Evolutionary conservation across 2,888 invertebrate species (phyloP), one percentile per base, ranked within the genome.

Genomic region (Oscheius sp.): DNA sequence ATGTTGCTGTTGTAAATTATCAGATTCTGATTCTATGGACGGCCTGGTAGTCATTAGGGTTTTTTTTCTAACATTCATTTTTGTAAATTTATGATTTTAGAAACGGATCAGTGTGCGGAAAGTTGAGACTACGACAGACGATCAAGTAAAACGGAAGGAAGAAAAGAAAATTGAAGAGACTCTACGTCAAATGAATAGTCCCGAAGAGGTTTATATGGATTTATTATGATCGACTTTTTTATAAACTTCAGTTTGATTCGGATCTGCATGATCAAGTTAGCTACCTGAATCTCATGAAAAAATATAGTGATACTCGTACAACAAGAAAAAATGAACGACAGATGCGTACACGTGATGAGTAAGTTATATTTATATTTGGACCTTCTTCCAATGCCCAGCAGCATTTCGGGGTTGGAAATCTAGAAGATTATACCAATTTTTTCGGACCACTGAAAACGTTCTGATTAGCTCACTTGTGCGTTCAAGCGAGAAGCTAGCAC

Each of bases 201-300:
- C 74, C 16, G 68, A 63, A 7, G 70, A 74, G 63, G 74, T 74
- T 27, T 6, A n/a, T 25, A 21, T 49, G 1, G 5, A 6, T 41
- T 1, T 23, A 23, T 45, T 23, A 13, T n/a, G 12, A 52, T 43
- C 1, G n/a, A 43, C 21, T 41, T 7, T 49, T 35, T n/a, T n/a
- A n/a, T 16, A 41, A 16, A 35, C 21, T 81, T 80, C 73, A 80
- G 82, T 76, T 82, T 25, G 84, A 84, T 74, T 77, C 80, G 9
- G 84, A 84, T 74, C 79, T 84, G n/a, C 82, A 83, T 59, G 84
- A 84, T 72, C 80, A 82, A 16, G 78, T 84, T 18, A 79, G 80
- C 69, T 84, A 83, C 61, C 72, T 84, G 59, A 81, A 84, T 55
- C 75, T 84, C 59, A 80, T 82, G 78, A 69, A 58, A 6, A 45